Conservation (phyloP, 2,888 invertebrate genomes). For the Neoitamus cyanurus region DNA sequence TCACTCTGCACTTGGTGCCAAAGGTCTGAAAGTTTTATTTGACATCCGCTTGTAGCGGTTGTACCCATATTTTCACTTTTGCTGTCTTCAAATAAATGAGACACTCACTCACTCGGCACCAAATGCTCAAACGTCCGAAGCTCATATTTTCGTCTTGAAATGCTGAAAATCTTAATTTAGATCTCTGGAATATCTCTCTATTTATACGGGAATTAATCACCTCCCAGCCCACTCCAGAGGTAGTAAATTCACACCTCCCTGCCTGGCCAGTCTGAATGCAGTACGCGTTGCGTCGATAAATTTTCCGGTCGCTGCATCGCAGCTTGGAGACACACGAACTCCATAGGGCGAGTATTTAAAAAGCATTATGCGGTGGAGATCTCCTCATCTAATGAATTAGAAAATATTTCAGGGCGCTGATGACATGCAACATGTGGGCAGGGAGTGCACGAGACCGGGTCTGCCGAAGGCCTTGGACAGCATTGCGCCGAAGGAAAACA, state of each 20-base stretch:
- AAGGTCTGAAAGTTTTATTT: background rate
- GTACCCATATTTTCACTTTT: background rate
- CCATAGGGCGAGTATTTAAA: background rate
- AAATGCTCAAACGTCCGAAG: background rate
- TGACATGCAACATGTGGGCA: slow-evolving; percentile 33
- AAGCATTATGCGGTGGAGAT: slow-evolving; percentile 30
- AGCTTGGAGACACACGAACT: background rate
- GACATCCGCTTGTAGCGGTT: background rate
- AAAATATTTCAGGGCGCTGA: slow-evolving; percentile 29
- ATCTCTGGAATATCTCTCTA: slow-evolving; percentile 12
- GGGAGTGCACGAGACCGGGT: slow-evolving; percentile 20
- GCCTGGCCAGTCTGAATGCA: background rate
- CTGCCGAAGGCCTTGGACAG: background rate
- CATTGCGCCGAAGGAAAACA: background rate
- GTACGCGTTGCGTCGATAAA: slow-evolving; percentile 8
- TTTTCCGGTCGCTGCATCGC: slow-evolving; percentile 10
- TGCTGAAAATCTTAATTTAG: slow-evolving; percentile 27
- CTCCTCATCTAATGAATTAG: slow-evolving; percentile 33
- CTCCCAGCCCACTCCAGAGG: slow-evolving; percentile 21
- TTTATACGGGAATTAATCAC: slow-evolving; percentile 22
- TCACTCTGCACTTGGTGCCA: background rate
- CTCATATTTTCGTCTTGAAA: background rate
- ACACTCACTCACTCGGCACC: background rate
- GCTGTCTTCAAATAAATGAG: background rate
- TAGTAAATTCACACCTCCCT: slow-evolving; percentile 33